Evolutionary conservation across 2,888 invertebrate species (phyloP), one percentile per base, ranked within the genome.

Genomic region (Oscheius sp.): DNA sequence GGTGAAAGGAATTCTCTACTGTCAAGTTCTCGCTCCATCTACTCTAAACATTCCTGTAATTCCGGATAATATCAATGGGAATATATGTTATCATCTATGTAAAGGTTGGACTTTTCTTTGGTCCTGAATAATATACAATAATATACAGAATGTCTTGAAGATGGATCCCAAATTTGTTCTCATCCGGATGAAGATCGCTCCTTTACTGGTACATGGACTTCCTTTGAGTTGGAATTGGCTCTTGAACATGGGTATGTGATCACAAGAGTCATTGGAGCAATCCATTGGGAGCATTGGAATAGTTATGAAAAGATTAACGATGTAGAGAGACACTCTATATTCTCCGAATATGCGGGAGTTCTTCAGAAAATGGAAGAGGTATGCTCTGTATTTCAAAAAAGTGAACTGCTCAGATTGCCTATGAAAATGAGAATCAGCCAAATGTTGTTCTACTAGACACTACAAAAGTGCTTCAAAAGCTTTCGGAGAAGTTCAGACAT

Each of bases 221-320:
- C 54, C 22, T 56, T 54, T 14, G 65, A 65, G 9, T 17, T 65
- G 41, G 54, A 65, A 41, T 2, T 65, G 20, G 65, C 65, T 9
- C 36, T 65, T 20, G 65, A 65, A 28, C 51, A 54, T 20, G 65
- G 65, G 2, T 65, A 65, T 30, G 41, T 51, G 12, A 65, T 65
- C 28, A 54, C 65, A 4, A 2, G 45, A 17, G 56, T 65, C 8
- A 54, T 54, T 24, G 65, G 65, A 9, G 59, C 59, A 1, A 41
- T 44, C 14, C 59, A 59, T n/a, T 62, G 62, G 45, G 47, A 49
- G 24, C 30, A 45, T 8, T 47, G 62, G 49, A 20, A 14, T 9
- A 32, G 6, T 14, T 30, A 62, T n/a, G 24, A 9, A 22, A 12
- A n/a, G 2, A 24, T 22, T 20, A 49, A 47, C 9, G 49, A 33